phyloP scores from a whole-genome alignment of 2,797 vertebrate genomes.

The Trachurus trachurus region DNA sequence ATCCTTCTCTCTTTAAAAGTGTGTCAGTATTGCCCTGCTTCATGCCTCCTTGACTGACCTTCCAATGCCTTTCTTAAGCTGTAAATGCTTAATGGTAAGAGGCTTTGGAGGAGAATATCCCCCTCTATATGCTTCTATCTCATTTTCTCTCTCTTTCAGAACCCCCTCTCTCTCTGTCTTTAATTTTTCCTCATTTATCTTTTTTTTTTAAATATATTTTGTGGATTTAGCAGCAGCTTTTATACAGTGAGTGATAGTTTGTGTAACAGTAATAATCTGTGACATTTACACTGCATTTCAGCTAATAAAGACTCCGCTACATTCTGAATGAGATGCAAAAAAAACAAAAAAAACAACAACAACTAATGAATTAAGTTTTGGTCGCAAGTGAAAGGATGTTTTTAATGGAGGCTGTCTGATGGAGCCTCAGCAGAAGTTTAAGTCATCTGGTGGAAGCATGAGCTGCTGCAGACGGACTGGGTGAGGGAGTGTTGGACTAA shows the following conservation, averaged over 20 bases:
- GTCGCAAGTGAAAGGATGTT: not conserved
- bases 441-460: constrained; percentile 28
- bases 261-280: constrained; percentile 20
- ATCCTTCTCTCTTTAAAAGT: constrained; percentile 9
- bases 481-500: not conserved
- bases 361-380: not conserved
- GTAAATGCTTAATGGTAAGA: constrained; percentile 78
- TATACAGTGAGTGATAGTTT: constrained; percentile 10
- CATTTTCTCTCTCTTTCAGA: constrained; percentile 36
- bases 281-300: constrained; percentile 28
- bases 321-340: not conserved
- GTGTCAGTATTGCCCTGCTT: constrained; percentile 39
- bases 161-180: not conserved
- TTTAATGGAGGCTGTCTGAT: constrained; percentile 27
- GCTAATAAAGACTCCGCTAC: not conserved
- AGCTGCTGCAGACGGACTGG: not conserved
- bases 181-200: constrained; percentile 22
- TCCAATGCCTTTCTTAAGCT: constrained; percentile 73
- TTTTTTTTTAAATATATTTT: constrained; percentile 16
- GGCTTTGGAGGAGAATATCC: constrained; percentile 76
- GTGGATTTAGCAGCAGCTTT: constrained; percentile 34
- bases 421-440: constrained; percentile 21
- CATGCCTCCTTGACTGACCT: constrained; percentile 65
- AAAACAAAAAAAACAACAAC: not conserved
- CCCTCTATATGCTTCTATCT: constrained; percentile 39